Base-by-base conservation (phyloP, 1,140 invertebrate species). In the Archegozetes longisetosus region DNA sequence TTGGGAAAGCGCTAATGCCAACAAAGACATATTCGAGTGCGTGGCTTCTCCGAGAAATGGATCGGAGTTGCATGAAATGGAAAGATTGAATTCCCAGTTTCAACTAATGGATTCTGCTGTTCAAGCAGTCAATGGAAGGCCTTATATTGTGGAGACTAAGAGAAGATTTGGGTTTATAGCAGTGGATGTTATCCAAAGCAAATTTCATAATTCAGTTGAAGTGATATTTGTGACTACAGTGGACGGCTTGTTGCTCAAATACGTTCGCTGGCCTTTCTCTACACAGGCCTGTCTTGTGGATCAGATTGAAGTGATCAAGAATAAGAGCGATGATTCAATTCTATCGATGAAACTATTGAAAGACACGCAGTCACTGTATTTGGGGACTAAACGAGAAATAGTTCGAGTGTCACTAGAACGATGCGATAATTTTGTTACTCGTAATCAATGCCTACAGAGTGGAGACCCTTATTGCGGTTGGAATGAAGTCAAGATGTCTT, bases 381-480 rank as follows among this genome's bases (percentile, higher is more conserved):
- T 92, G 46, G 86, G 86, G 54, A 88, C 82, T 46, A 76, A 83
- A 48, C 70, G 74, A 12, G 78, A 79, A 20, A 71, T 94, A 0
- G 69, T 88, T 0, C 71, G 84, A 40, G 77, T 93, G 29, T 79
- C 84, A 1, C 79, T 85, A 0, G 78, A 84, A 52, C 83, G 87
- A 53, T 95, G 90, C 68, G 73, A 74, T 24, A 76, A 86, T 2
- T 84, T 88, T 71, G 74, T 74, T 20, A 81, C 76, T 1, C 77
- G 79, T 40, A 72, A 48, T 64, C 63, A 60, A 1, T 95, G 91
- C 70, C 66, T 89, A 22, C 82, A 83, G 66, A 83, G 88, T 0
- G 84, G 84, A 73, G 91, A 95, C 72, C 91, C 91, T 0, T 89
- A 94, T 70, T 95, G 91, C 72, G 91, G 88, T 0, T 95, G 90